A percentile compares a stretch with the other conserved stretches of the same genome.
phyloP scores from a whole-genome alignment of 1,140 invertebrate genomes.

The Macrostomum lignano region DNA sequence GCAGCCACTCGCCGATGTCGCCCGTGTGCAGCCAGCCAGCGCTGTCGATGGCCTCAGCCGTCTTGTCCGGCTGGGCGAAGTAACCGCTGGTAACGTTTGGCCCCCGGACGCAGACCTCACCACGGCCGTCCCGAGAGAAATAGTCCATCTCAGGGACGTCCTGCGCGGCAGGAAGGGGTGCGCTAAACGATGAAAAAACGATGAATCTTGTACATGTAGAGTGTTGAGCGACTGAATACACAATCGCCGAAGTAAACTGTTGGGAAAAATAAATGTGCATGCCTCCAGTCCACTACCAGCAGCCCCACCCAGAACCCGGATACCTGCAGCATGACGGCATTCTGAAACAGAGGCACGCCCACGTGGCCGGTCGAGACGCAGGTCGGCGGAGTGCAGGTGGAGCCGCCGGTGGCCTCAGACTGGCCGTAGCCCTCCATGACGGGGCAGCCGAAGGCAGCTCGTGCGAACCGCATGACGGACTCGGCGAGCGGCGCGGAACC shows the following conservation, averaged over 20 bases:
- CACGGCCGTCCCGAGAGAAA: neutral
- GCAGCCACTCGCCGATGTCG: constrained; percentile 24
- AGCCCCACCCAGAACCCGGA: too few relatives aligned
- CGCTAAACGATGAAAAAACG: too few relatives aligned
- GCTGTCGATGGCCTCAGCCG: constrained; percentile 24
- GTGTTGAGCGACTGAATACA: too few relatives aligned
- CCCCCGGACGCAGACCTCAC: constrained; percentile 50
- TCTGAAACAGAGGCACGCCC: too few relatives aligned
- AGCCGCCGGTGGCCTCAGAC: constrained; percentile 2
- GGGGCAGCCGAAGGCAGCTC: constrained; percentile 62
- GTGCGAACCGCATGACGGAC: constrained; percentile 60
- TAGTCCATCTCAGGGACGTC: neutral
- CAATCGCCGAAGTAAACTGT: too few relatives aligned
- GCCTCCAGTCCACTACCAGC: too few relatives aligned
- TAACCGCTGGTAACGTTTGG: constrained; percentile 46
- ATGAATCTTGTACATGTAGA: too few relatives aligned
- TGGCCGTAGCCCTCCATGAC: constrained; percentile 26
- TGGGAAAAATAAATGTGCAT: too few relatives aligned
- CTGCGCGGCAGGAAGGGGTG: too few relatives aligned
- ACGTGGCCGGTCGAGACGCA: too few relatives aligned
- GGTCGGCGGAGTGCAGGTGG: too few relatives aligned
- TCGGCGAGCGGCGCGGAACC: constrained; percentile 62
- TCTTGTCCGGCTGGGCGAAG: constrained; percentile 31
- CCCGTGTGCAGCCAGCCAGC: constrained; percentile 31
- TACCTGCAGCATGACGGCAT: too few relatives aligned